A percentile compares a stretch with the other conserved stretches of the same genome.
These are phyloP conservation scores for Drosophila bunnanda DNA, from an alignment of 2,888 invertebrate genomes.

Conservation along the genomic window DNA sequence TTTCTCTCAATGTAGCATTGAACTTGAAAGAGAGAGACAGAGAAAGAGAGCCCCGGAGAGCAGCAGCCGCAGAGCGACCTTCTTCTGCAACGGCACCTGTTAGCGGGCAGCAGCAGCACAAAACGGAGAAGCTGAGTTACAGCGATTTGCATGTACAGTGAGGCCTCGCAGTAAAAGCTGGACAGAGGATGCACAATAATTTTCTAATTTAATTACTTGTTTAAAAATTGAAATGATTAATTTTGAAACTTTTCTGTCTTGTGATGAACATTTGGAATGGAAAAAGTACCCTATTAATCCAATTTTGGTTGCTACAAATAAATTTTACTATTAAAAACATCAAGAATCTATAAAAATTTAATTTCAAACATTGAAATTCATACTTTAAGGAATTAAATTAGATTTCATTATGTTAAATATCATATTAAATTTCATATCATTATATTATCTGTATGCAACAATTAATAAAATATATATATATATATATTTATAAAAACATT, in stretches of 20 bases:
- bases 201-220: no score
- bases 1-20: constrained; percentile 60
- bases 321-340: no score
- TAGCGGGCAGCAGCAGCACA: constrained; percentile 34
- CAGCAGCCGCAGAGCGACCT: constrained; percentile 37
- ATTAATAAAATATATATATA: no score
- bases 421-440: no score
- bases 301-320: neutral
- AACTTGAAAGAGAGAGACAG: constrained; percentile 59
- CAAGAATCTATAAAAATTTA: no score
- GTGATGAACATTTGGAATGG: neutral
- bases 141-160: constrained; percentile 39
- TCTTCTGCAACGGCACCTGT: constrained; percentile 72
- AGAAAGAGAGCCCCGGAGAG: constrained; percentile 13
- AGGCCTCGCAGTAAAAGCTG: no score
- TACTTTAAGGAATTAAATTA: no score
- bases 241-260: neutral
- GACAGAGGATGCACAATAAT: neutral
- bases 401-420: no score
- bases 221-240: no score
- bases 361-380: no score
- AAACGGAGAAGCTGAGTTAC: constrained; percentile 16
- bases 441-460: no score
- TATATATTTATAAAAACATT: no score
- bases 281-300: neutral